Percentiles rank a stretch among this genome's conserved stretches.
These are phyloP conservation scores for Australoheros facetus DNA, from an alignment of 2,797 vertebrate species.

Conservation along the genomic window DNA sequence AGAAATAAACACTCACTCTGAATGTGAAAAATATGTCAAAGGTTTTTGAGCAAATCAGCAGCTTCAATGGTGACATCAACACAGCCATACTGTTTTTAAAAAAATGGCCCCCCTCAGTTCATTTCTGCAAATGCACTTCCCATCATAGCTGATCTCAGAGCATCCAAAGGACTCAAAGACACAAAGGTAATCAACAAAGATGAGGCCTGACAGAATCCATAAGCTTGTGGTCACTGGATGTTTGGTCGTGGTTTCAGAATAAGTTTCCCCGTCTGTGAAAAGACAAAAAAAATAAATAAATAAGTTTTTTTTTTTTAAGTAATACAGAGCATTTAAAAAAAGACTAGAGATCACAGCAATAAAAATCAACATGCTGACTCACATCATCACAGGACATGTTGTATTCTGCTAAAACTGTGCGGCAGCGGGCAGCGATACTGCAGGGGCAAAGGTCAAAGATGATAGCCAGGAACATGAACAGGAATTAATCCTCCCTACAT, in stretches of 20 bases:
- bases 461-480: not conserved
- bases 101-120: conserved; percentile 27
- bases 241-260: conserved; percentile 98
- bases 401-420: conserved; percentile 97
- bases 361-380: conserved; percentile 73
- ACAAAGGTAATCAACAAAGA: not conserved
- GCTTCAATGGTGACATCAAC: conserved; percentile 44
- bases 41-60: conserved; percentile 50
- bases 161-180: not conserved
- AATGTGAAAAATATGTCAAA: conserved; percentile 57
- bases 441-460: conserved; percentile 59
- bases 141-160: conserved; percentile 6
- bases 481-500: not conserved
- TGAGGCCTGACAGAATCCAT: not conserved
- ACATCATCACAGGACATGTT: conserved; percentile 99
- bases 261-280: conserved; percentile 93
- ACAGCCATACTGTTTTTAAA: conserved; percentile 38
- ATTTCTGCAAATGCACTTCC: conserved; percentile 26
- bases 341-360: not conserved
- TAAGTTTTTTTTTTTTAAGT: not conserved
- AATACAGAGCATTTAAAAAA: not conserved
- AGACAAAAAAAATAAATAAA: conserved; percentile 12
- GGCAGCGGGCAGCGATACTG: conserved; percentile 95
- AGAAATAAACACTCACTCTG: conserved; percentile 48
- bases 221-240: conserved; percentile 84